Conservation (phyloP, 2,113 vertebrate genomes). For the Vulpes vulpes region DNA sequence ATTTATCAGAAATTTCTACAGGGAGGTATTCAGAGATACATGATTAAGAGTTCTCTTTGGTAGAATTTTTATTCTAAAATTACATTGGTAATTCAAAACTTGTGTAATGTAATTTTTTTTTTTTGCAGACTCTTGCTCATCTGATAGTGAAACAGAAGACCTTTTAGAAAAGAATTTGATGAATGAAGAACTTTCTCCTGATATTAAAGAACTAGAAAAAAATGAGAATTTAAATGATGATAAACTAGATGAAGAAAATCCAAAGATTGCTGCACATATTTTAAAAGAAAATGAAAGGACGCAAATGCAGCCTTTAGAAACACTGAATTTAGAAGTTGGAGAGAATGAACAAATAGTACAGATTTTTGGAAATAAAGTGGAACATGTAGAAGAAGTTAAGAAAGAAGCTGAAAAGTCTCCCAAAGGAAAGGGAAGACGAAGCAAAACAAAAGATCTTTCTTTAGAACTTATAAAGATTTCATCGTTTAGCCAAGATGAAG, state of each 20-base stretch:
- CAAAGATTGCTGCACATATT: constrained; percentile 87
- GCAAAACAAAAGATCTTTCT: constrained; percentile 89
- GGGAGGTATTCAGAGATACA: background rate
- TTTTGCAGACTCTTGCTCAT: constrained; percentile 89
- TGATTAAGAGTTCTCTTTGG: background rate
- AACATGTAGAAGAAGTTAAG: constrained; percentile 86
- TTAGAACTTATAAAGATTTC: constrained; percentile 87
- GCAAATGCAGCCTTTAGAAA: constrained; percentile 85
- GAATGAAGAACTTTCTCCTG: constrained; percentile 88
- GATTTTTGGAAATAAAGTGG: constrained; percentile 86
- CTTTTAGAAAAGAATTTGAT: constrained; percentile 88
- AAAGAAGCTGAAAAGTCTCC: constrained; percentile 91
- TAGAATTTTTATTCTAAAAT: constrained; percentile 33
- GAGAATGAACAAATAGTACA: constrained; percentile 88
- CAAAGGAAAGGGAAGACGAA: constrained; percentile 92
- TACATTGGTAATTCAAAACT: background rate
- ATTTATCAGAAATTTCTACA: background rate
- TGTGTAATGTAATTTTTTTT: constrained; percentile 14
- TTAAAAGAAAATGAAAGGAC: constrained; percentile 87
- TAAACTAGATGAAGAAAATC: constrained; percentile 85
- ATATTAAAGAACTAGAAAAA: constrained; percentile 87
- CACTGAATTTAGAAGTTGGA: constrained; percentile 86
- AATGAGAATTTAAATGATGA: constrained; percentile 83
- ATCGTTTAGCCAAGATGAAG: constrained; percentile 83
- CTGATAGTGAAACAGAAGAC: constrained; percentile 91